Evolutionary conservation across 2,797 vertebrate genomes (phyloP).

Genomic region (Myiotriccus ornatus): DNA sequence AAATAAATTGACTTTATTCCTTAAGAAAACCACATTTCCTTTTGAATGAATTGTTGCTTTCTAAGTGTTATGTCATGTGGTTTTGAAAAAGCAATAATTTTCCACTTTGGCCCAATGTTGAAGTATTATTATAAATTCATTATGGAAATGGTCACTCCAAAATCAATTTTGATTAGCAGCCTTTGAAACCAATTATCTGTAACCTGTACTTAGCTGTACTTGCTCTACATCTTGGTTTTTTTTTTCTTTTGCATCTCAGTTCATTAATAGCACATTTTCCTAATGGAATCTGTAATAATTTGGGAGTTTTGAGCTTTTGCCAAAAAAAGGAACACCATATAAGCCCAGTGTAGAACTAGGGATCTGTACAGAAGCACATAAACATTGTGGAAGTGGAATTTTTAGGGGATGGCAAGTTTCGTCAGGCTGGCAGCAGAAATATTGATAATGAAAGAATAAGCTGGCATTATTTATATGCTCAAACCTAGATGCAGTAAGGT

Average conservation of each 20-base stretch:
- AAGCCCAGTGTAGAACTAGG: neutral
- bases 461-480: conserved; percentile 50
- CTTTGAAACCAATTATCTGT: conserved; percentile 49
- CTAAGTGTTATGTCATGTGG: conserved; percentile 56
- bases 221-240: neutral
- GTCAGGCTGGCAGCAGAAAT: conserved; percentile 11
- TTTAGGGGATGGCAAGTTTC: neutral
- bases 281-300: neutral
- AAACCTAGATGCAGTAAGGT: conserved; percentile 31
- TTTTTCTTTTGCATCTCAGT: neutral
- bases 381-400: neutral
- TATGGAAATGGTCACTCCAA: conserved; percentile 44
- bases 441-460: conserved; percentile 42
- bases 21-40: conserved; percentile 76
- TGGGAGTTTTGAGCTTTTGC: neutral
- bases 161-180: conserved; percentile 60
- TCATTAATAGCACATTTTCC: conserved; percentile 21
- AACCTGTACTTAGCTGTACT: conserved; percentile 19
- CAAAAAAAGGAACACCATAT: neutral
- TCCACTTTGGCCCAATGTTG: conserved; percentile 50
- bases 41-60: conserved; percentile 82
- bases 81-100: conserved; percentile 65
- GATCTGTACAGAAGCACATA: neutral
- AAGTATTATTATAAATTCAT: conserved; percentile 63
- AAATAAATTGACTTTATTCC: conserved; percentile 77